Evolutionary conservation across 2,797 vertebrate genomes (phyloP).

Genomic region (Balearica regulorum): DNA sequence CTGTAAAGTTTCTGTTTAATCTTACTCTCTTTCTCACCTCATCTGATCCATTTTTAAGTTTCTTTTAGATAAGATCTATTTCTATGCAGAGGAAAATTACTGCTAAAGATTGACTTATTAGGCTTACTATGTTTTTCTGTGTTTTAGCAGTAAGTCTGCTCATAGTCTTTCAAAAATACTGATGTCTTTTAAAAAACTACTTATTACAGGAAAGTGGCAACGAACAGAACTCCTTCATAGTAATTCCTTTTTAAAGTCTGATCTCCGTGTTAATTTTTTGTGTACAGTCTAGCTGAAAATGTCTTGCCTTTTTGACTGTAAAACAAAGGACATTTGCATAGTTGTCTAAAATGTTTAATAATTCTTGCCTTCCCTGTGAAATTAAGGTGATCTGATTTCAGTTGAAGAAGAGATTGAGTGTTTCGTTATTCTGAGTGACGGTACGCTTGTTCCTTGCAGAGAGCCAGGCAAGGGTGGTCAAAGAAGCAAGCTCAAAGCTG

Average conservation of each 20-base stretch:
- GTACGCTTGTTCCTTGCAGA: not conserved
- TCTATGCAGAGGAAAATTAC: not conserved
- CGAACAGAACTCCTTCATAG: not conserved
- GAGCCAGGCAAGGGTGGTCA: not conserved
- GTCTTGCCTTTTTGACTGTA: not conserved
- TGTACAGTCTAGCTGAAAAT: not conserved
- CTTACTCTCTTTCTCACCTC: not conserved
- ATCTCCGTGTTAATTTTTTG: not conserved
- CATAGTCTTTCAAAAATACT: not conserved
- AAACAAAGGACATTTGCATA: not conserved
- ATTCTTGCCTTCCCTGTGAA: not conserved
- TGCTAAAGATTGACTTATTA: not conserved
- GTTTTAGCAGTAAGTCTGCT: not conserved
- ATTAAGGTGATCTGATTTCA: not conserved
- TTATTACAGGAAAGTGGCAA: not conserved
- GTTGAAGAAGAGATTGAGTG: not conserved
- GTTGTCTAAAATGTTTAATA: not conserved
- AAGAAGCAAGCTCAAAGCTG: not conserved
- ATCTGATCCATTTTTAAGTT: not conserved
- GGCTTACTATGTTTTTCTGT: not conserved
- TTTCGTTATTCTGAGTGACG: not conserved
- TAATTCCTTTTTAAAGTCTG: not conserved
- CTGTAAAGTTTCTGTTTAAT: not conserved
- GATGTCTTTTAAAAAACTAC: not conserved
- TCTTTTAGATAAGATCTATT: not conserved